Conservation (phyloP, 35 echinoderm and acorn worm species). For the Stichopus chloronotus region DNA sequence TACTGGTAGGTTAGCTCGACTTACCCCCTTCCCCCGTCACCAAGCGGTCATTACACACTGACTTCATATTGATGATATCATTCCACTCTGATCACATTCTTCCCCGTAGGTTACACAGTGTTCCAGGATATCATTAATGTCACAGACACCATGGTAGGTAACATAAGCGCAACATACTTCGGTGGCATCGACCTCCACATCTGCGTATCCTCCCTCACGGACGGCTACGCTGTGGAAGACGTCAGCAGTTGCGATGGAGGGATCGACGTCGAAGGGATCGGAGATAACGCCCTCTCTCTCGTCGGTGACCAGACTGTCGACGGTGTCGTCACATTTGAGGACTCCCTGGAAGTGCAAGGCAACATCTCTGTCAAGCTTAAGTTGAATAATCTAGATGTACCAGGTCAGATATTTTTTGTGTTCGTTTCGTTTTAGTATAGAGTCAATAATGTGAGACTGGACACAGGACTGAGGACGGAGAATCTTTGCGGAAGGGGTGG, state of each 20-base stretch:
- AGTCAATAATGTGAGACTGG: too few species aligned
- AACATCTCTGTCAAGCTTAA: not conserved
- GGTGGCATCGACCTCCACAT: not conserved
- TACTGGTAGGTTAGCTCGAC: too few species aligned
- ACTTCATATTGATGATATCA: too few species aligned
- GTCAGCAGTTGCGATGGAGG: not conserved
- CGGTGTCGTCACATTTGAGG: not conserved
- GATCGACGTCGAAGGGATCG: not conserved
- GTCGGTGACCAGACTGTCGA: not conserved
- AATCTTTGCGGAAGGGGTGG: too few species aligned
- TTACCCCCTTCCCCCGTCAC: too few species aligned
- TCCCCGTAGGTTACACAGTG: conserved; percentile 12
- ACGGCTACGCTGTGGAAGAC: not conserved
- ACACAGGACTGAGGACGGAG: too few species aligned
- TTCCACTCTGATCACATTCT: not conserved
- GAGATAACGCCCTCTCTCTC: not conserved
- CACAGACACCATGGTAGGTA: not conserved
- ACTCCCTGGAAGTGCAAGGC: not conserved
- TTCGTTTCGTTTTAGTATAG: not conserved
- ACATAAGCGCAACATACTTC: not conserved
- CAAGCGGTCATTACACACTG: too few species aligned
- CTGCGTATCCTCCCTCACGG: not conserved
- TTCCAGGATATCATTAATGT: conserved; percentile 12
- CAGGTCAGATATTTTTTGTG: not conserved
- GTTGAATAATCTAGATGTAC: conserved; percentile 22